Percentiles rank a stretch among this genome's conserved stretches.
Conservation (phyloP, 2,888 invertebrate species). For the Linnaemya vulpina region DNA sequence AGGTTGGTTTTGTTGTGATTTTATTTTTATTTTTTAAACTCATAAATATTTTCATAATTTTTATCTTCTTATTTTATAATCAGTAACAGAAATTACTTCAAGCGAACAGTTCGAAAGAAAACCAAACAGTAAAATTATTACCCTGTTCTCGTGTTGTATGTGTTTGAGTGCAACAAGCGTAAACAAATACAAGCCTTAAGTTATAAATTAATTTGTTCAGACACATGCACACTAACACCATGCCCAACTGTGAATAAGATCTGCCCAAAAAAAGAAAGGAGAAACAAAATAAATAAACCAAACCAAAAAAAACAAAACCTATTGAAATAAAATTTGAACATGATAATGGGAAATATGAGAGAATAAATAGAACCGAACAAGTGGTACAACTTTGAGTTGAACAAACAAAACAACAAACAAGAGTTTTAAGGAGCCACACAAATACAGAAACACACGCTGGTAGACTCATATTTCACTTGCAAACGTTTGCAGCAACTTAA, state of each 20-base stretch:
- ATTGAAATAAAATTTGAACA: not conserved
- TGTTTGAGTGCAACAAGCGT: slow-evolving; percentile 41
- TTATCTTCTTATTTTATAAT: too few species aligned
- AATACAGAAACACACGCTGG: not conserved
- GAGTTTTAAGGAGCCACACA: slow-evolving; percentile 9
- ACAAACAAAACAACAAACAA: slow-evolving; percentile 29
- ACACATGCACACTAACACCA: not conserved
- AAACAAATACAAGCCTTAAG: slow-evolving; percentile 37
- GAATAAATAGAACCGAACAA: not conserved
- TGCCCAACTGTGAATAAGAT: slow-evolving; percentile 10
- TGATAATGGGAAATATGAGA: slow-evolving; percentile 6
- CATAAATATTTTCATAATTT: too few species aligned
- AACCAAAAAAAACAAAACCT: too few species aligned
- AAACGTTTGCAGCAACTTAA: slow-evolving; percentile 15
- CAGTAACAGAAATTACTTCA: too few species aligned
- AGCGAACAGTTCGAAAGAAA: not conserved
- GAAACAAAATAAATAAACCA: not conserved
- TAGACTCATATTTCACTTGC: not conserved
- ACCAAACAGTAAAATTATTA: not conserved
- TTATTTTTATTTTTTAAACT: too few species aligned
- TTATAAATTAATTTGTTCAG: slow-evolving; percentile 36
- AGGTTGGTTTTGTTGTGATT: too few species aligned
- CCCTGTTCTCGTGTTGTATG: not conserved
- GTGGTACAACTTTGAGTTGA: not conserved
- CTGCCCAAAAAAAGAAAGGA: not conserved